Conservation (phyloP, 2,888 invertebrate species). For the Thymelicus sylvestris region DNA sequence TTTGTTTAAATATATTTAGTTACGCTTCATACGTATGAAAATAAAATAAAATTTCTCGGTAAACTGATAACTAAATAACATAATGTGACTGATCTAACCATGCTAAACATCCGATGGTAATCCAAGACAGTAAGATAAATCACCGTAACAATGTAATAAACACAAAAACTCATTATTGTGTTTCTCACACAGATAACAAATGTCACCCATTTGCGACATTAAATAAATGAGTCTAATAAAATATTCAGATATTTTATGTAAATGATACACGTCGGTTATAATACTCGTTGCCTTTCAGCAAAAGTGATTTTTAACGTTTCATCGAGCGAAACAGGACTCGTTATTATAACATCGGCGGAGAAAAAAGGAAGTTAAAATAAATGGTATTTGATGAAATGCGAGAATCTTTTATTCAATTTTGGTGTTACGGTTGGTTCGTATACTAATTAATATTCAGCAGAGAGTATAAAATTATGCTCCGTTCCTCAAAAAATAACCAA, state of each 20-base stretch:
- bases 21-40: too few relatives aligned
- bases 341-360: conserved; percentile 19
- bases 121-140: background rate
- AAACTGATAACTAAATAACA: too few relatives aligned
- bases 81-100: too few relatives aligned
- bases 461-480: background rate
- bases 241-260: conserved; percentile 22
- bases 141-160: background rate
- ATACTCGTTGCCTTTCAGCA: conserved; percentile 24
- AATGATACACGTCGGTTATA: conserved; percentile 29
- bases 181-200: conserved; percentile 3
- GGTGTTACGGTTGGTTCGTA: background rate
- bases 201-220: conserved; percentile 21
- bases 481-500: background rate
- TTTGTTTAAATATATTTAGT: too few relatives aligned
- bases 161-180: conserved; percentile 9
- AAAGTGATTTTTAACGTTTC: conserved; percentile 34
- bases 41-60: too few relatives aligned
- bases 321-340: conserved; percentile 25
- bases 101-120: background rate
- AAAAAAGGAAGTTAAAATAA: conserved; percentile 26
- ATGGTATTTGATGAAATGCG: conserved; percentile 24
- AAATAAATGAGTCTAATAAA: conserved; percentile 29
- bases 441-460: conserved; percentile 14
- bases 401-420: conserved; percentile 26